Evolutionary conservation across 2,113 vertebrate species (phyloP), one percentile per base, ranked within the genome.

Genomic region (Oreochromis spilurus): DNA sequence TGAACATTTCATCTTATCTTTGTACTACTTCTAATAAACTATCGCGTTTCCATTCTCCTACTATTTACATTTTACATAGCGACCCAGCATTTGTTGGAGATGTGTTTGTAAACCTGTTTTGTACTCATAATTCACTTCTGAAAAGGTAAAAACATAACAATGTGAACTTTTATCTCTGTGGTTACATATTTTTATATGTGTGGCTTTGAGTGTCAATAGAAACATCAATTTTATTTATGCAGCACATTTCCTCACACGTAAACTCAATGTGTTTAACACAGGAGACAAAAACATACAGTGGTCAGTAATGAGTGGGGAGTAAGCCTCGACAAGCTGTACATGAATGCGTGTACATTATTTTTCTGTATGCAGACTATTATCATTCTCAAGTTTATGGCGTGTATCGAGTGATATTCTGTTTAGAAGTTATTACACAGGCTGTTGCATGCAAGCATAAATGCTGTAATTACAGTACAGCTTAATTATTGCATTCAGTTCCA

Each of bases 391-490:
- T 75, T 75, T 50, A 75, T 50, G 24, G 31, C 0, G 43, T 31
- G 24, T 75, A 7, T 75, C 16, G 4, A 50, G 16, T 50, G 24
- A 50, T 26, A 7, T 4, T 75, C 40, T 72, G 67, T 48, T 45
- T 29, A 48, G 40, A 75, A 29, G 43, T 75, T 75, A 75, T 75
- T 75, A 75, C 43, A 29, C 43, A 50, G 24, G 43, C 24, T 72
- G 67, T 11, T 16, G 43, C 70, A 11, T 50, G 43, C 16, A 7
- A 48, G 70, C 16, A 19, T 2, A 48, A 17, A 50, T 50, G 43
- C 43, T 29, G 14, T 75, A 75, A 75, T 75, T 75, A 48, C 24
- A 48, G 24, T 3, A 75, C 40, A 75, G 21, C 24, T 75, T 72
- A 45, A 72, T 45, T 72, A 45, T 26, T 75, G 40, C 67, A 11